Conservation (phyloP, 2,888 invertebrate species). For the Peribatodes rhomboidaria region DNA sequence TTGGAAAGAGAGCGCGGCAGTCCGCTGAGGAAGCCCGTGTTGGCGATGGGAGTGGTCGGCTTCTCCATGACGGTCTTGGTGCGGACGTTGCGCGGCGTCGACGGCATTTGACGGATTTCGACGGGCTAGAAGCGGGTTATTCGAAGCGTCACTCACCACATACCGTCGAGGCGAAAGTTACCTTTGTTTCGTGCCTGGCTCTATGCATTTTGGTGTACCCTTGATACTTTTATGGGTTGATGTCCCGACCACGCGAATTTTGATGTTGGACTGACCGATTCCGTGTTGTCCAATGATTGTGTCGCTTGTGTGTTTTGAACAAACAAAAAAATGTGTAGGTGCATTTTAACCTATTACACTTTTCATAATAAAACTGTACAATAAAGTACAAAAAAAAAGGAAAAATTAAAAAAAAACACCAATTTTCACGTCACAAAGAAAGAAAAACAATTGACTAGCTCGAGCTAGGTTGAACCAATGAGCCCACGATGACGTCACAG, state of each 20-base stretch:
- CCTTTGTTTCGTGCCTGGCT: conserved; percentile 52
- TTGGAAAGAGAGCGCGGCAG: conserved; percentile 80
- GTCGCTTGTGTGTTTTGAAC: conserved; percentile 18
- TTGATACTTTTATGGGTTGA: not conserved
- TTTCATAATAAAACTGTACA: conserved; percentile 31
- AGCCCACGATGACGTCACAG: conserved; percentile 56
- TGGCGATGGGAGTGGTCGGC: conserved; percentile 50
- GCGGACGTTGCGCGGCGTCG: conserved; percentile 51
- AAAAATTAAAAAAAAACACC: no score
- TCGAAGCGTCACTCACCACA: conserved; percentile 35
- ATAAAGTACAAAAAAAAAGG: conserved; percentile 41
- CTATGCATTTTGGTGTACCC: conserved; percentile 50
- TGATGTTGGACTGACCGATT: not conserved
- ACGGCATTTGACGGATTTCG: conserved; percentile 40
- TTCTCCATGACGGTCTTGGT: conserved; percentile 52
- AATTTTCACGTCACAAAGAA: conserved; percentile 22
- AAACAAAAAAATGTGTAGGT: conserved; percentile 16
- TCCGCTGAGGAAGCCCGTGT: conserved; percentile 76
- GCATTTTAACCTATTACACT: not conserved
- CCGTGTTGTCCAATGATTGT: not conserved
- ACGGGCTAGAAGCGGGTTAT: conserved; percentile 49
- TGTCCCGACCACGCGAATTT: conserved; percentile 1
- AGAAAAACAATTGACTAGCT: conserved; percentile 33
- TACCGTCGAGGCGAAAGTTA: conserved; percentile 66
- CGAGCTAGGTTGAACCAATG: conserved; percentile 34